Percentiles rank a stretch among this genome's conserved stretches.
These are phyloP conservation scores for Molanna angustata DNA, from an alignment of 2,888 invertebrate species.

Conservation along the genomic window DNA sequence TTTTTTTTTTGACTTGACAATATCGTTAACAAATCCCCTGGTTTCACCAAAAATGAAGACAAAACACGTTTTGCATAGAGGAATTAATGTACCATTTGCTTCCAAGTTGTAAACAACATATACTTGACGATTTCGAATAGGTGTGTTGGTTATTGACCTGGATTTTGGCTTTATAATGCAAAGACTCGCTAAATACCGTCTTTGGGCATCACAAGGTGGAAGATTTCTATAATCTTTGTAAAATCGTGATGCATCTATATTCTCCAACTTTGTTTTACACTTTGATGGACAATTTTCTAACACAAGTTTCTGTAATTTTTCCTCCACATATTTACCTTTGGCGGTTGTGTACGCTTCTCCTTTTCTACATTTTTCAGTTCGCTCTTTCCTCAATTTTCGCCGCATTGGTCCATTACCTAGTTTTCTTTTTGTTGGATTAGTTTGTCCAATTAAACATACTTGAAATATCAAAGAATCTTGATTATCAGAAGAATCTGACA, in stretches of 20 bases:
- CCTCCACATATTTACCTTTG: constrained; percentile 1
- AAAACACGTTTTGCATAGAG: not conserved
- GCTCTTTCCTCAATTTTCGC: not conserved
- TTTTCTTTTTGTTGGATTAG: not conserved
- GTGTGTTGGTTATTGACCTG: not conserved
- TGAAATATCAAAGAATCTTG: not conserved
- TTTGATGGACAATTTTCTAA: constrained; percentile 1
- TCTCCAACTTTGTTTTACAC: not conserved
- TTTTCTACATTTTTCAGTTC: constrained; percentile 1
- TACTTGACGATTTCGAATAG: constrained; percentile 3
- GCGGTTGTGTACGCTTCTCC: not conserved
- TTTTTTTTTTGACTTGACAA: constrained; percentile 1
- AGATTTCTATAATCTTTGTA: constrained; percentile 5
- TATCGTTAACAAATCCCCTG: constrained; percentile 2
- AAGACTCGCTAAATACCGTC: not conserved
- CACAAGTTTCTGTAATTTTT: constrained; percentile 1
- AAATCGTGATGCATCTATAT: not conserved
- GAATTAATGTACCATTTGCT: not conserved
- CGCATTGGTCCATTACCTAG: not conserved
- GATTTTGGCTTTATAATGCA: constrained; percentile 1
- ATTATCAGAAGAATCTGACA: not conserved
- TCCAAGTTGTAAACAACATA: no score
- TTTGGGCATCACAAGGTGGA: constrained; percentile 3
- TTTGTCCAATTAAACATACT: not conserved
- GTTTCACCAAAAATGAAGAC: constrained; percentile 3